phyloP scores from a whole-genome alignment of 2,113 vertebrate genomes.

The Galemys pyrenaicus region DNA sequence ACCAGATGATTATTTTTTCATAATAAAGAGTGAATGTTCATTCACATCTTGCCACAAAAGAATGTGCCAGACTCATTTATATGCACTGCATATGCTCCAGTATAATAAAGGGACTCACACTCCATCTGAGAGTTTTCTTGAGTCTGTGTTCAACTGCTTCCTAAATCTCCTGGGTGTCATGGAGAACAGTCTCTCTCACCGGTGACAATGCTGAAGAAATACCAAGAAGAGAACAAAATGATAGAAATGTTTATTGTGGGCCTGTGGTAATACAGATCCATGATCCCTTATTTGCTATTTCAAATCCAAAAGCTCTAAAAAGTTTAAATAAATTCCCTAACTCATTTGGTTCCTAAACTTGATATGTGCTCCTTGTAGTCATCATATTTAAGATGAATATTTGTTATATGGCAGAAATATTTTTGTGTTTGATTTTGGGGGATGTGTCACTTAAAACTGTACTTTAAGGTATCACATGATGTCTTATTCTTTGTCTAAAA shows the following conservation, averaged over 20 bases:
- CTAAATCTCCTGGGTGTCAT: neutral
- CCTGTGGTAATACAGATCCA: neutral
- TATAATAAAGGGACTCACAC: conserved; percentile 14
- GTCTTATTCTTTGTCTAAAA: neutral
- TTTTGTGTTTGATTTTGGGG: neutral
- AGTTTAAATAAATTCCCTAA: neutral
- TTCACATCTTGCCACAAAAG: conserved; percentile 23
- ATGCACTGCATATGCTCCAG: neutral
- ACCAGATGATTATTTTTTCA: conserved; percentile 8
- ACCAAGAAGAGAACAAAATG: neutral
- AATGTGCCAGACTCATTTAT: neutral
- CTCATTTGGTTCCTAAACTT: neutral
- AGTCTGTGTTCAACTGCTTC: neutral
- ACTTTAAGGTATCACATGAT: neutral
- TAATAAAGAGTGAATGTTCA: neutral
- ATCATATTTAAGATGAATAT: neutral
- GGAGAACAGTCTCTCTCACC: neutral
- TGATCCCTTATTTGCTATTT: neutral
- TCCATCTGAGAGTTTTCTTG: neutral
- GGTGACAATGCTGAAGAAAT: conserved; percentile 3
- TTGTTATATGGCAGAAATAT: neutral
- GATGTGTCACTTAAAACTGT: neutral
- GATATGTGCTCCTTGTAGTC: neutral
- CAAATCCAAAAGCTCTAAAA: neutral
- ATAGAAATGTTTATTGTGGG: neutral